phyloP scores from a whole-genome alignment of 2,888 invertebrate species.

The Charanyca ferruginea region DNA sequence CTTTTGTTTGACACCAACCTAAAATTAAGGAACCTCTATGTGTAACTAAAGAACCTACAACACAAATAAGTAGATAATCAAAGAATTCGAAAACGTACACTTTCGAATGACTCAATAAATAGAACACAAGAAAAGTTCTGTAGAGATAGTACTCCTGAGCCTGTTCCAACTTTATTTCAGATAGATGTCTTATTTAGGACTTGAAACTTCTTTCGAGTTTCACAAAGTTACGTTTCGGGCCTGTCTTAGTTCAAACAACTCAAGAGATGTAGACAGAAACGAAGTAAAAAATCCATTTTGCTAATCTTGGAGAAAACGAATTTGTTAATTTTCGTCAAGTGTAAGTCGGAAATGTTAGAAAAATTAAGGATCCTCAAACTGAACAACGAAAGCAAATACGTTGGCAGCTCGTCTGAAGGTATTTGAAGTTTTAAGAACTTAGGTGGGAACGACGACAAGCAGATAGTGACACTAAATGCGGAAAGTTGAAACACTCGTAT shows the following conservation, averaged over 20 bases:
- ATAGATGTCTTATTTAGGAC: slow-evolving; percentile 29
- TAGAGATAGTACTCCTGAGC: slow-evolving; percentile 7
- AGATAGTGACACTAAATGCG: not conserved
- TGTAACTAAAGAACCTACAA: not conserved
- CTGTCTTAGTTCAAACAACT: not conserved
- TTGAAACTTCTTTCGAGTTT: slow-evolving; percentile 13
- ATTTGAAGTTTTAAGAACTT: not conserved
- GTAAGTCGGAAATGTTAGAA: not conserved
- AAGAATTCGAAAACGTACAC: not conserved
- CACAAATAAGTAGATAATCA: not conserved
- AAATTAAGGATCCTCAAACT: not conserved
- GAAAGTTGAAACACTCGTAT: not conserved
- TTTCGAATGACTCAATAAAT: slow-evolving; percentile 16
- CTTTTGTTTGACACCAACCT: not conserved
- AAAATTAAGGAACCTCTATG: not conserved
- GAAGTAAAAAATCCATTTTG: not conserved
- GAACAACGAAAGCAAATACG: not conserved
- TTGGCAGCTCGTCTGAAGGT: not conserved
- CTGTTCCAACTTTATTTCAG: slow-evolving; percentile 30
- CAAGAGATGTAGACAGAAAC: slow-evolving; percentile 2
- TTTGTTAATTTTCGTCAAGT: not conserved
- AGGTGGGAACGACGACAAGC: not conserved
- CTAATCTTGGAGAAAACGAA: not conserved
- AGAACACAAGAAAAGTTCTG: slow-evolving; percentile 24
- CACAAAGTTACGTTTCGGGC: slow-evolving; percentile 10